Percentiles rank a stretch among this genome's conserved stretches.
These are phyloP conservation scores for Euzophera pinguis DNA, from an alignment of 2,888 invertebrate species.

Conservation along the genomic window DNA sequence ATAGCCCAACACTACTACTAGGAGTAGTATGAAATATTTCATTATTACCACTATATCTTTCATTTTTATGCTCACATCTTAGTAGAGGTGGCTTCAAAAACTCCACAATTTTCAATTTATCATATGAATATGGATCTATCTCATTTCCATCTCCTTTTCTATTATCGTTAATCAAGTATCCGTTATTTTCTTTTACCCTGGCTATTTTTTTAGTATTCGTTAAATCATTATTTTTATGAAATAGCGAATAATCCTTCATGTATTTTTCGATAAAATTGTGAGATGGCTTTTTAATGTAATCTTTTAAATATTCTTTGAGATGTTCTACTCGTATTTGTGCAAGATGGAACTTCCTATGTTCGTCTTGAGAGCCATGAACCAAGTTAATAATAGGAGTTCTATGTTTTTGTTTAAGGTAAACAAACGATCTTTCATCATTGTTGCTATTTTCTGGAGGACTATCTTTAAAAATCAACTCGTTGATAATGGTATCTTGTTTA, in stretches of 20 bases:
- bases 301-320: not conserved
- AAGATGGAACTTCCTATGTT: not conserved
- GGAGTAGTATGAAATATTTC: not conserved
- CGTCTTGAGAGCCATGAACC: conserved; percentile 11
- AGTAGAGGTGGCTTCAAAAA: conserved; percentile 32
- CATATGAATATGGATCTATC: conserved; percentile 10
- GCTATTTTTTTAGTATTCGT: not conserved
- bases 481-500: conserved; percentile 21
- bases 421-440: conserved; percentile 51
- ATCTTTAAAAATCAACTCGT: conserved; percentile 42
- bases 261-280: not conserved
- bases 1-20: not conserved
- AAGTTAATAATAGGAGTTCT: conserved; percentile 26
- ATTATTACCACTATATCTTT: not conserved
- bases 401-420: conserved; percentile 49
- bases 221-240: not conserved
- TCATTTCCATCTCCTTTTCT: conserved; percentile 13
- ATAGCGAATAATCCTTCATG: not conserved
- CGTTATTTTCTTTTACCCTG: not conserved
- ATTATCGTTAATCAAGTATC: not conserved
- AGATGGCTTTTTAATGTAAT: not conserved
- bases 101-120: conserved; percentile 29
- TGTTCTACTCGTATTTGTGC: not conserved
- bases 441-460: conserved; percentile 35
- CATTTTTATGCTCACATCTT: conserved; percentile 9